Percentiles rank a stretch among this genome's conserved stretches.
These are phyloP conservation scores for Hemicrepidius hirtus DNA, from an alignment of 2,888 invertebrate genomes.

Conservation along the genomic window DNA sequence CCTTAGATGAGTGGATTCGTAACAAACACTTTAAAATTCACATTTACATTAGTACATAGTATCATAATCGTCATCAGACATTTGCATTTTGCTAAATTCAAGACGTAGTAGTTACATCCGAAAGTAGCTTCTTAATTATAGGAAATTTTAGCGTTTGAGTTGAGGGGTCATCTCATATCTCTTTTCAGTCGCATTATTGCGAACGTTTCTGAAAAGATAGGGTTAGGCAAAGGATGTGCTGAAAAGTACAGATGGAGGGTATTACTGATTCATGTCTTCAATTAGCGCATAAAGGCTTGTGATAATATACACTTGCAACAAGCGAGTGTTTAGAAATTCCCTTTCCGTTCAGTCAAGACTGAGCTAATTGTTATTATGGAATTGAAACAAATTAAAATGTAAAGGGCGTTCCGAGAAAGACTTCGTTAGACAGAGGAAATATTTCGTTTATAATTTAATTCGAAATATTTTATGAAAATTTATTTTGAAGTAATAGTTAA, in stretches of 20 bases:
- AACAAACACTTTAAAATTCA: conserved; percentile 8
- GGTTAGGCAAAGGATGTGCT: conserved; percentile 37
- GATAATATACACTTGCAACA: conserved; percentile 63
- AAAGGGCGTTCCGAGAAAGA: conserved; percentile 20
- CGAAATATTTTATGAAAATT: too few species aligned
- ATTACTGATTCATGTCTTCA: conserved; percentile 68
- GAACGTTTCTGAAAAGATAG: conserved; percentile 25
- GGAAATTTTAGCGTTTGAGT: not conserved
- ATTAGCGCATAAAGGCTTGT: conserved; percentile 68
- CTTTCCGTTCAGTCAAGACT: conserved; percentile 60
- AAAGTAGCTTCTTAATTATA: conserved; percentile 15
- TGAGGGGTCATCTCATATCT: conserved; percentile 8
- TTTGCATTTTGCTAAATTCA: conserved; percentile 1
- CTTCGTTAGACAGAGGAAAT: not conserved
- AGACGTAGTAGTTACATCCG: conserved; percentile 17
- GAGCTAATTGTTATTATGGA: conserved; percentile 63
- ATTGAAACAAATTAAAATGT: conserved; percentile 54
- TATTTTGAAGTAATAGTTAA: too few species aligned
- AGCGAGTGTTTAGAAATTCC: conserved; percentile 62
- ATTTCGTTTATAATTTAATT: not conserved
- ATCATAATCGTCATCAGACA: conserved; percentile 6
- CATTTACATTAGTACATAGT: conserved; percentile 8
- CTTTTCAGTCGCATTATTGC: conserved; percentile 12
- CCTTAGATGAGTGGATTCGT: not conserved
- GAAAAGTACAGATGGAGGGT: conserved; percentile 65